A percentile compares a stretch with the other conserved stretches of the same genome.
phyloP scores from a whole-genome alignment of 1,140 invertebrate genomes.

The Aphidius gifuensis region DNA sequence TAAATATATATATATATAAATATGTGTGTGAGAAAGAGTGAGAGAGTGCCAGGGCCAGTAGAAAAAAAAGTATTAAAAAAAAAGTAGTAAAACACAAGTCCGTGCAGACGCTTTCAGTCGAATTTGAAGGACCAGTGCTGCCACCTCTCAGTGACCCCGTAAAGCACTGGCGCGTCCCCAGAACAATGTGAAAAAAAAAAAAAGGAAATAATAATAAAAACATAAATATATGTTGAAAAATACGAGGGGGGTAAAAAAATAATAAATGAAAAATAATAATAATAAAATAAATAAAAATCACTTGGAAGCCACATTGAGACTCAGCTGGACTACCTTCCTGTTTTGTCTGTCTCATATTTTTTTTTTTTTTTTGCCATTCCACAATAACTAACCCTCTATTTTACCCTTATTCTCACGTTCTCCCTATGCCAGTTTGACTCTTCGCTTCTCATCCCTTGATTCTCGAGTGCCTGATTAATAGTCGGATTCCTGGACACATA shows the following conservation, averaged over 20 bases:
- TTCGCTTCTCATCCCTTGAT: too few relatives aligned
- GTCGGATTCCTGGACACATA: slow-evolving; percentile 43
- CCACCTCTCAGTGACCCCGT: slow-evolving; percentile 46
- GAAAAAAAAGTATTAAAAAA: slow-evolving; percentile 4
- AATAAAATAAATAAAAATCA: slow-evolving; percentile 40
- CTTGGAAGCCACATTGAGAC: slow-evolving; percentile 33
- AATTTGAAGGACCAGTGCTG: slow-evolving; percentile 44
- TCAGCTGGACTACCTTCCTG: slow-evolving; percentile 2
- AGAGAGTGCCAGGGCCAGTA: too few relatives aligned
- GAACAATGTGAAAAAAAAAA: slow-evolving; percentile 3
- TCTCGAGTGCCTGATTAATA: slow-evolving; percentile 50
- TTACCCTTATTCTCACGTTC: too few relatives aligned
- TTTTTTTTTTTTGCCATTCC: slow-evolving; percentile 27
- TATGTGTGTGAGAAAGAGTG: too few relatives aligned
- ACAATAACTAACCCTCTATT: slow-evolving; percentile 8
- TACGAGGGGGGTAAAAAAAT: slow-evolving; percentile 4
- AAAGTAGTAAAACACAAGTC: background rate
- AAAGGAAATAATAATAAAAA: slow-evolving; percentile 21
- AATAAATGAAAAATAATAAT: too few relatives aligned
- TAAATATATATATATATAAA: too few relatives aligned
- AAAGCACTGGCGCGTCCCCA: slow-evolving; percentile 26
- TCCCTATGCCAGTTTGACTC: too few relatives aligned
- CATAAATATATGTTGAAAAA: slow-evolving; percentile 5
- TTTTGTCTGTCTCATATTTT: background rate
- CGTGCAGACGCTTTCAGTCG: slow-evolving; percentile 36